Base-by-base conservation (phyloP, 2,113 vertebrate genomes). In the Tauraco erythrolophus region DNA sequence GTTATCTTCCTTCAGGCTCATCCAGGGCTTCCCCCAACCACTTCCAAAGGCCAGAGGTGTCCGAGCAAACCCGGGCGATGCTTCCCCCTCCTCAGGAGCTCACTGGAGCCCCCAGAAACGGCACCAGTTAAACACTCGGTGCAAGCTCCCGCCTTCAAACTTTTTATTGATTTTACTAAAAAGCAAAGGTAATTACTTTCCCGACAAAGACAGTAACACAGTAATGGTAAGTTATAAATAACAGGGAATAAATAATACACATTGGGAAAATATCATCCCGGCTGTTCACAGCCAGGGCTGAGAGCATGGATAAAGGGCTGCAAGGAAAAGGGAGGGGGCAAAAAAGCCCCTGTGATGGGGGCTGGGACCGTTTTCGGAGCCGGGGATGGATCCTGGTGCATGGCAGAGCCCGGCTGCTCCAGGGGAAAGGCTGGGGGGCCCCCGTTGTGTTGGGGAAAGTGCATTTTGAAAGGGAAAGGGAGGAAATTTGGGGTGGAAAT, bases 121-220 rank as follows among this genome's bases (percentile, higher is more conserved):
- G 72, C 84, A 7, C 4, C 19, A 21, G 50, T 95, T 89, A 84
- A 93, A 92, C 86, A 61, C 65, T n/a, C 4, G 1, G 11, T 6
- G 33, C 2, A 18, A 54, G 88, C 48, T 85, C 75, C 76, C 30
- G 58, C 81, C 88, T 4, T 24, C 45, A 27, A 33, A 48, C 51
- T 76, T 93, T 57, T 33, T 46, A 92, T 92, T 41, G 92, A 64
- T 94, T 89, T 94, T 92, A 70, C 84, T 91, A 74, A 76, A 56
- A 88, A 91, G 64, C 88, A 27, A 10, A 71, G 85, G 93, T 91
- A 88, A 96, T 95, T 94, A 79, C 93, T 75, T 90, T 78, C 85
- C 88, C 35, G 27, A 86, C 82, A 78, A 37, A 81, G 89, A 19
- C 28, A 24, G 76, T 10, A 16, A 31, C 33, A 3, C 76, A 4